These are phyloP conservation scores for Rafetus swinhoei DNA, from an alignment of 2,113 vertebrate species.

Conservation along the genomic window DNA sequence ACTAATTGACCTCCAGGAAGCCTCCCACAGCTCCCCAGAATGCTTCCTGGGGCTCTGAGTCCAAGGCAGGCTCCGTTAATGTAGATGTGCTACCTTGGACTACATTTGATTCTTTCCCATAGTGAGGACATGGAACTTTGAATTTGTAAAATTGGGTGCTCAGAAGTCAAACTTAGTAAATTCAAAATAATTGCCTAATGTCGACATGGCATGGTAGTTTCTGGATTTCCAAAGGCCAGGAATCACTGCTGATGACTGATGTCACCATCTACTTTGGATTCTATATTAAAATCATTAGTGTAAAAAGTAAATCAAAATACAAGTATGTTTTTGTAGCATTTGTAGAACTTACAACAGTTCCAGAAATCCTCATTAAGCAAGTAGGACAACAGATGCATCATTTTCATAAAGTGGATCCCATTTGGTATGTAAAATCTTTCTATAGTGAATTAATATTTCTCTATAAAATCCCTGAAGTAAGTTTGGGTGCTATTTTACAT, in stretches of 20 bases:
- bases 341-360: slow-evolving; percentile 32
- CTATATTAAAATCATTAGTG: slow-evolving; percentile 41
- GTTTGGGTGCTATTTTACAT: slow-evolving; percentile 44
- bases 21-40: too few species aligned
- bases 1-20: too few species aligned
- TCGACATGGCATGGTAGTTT: neutral
- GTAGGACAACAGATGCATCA: slow-evolving; percentile 40
- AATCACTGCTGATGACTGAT: slow-evolving; percentile 28
- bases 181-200: too few species aligned
- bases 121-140: too few species aligned
- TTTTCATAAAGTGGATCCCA: neutral
- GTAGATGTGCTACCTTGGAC: too few species aligned
- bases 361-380: slow-evolving; percentile 49
- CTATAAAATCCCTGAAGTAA: slow-evolving; percentile 38
- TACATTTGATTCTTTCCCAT: too few species aligned
- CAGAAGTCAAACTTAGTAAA: too few species aligned
- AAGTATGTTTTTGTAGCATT: slow-evolving; percentile 36
- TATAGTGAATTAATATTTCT: slow-evolving; percentile 55
- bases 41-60: too few species aligned
- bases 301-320: neutral
- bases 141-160: too few species aligned
- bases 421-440: slow-evolving; percentile 16
- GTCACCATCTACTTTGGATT: neutral
- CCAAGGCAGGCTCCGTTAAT: too few species aligned
- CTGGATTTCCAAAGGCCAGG: slow-evolving; percentile 48